Base-by-base conservation (phyloP, 2,113 vertebrate species). In the Urocolius indicus region DNA sequence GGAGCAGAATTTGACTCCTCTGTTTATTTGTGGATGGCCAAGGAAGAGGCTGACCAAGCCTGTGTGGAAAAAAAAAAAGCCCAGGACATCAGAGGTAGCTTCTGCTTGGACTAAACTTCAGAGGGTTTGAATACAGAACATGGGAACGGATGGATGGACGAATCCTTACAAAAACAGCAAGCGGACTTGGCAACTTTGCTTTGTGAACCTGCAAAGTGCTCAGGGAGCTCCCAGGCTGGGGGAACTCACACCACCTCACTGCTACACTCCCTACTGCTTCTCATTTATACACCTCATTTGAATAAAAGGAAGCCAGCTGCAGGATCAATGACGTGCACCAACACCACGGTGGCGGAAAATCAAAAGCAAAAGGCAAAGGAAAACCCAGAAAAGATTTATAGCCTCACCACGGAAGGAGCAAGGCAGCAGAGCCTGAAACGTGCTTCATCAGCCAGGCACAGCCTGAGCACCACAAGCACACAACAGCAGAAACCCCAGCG, bases 141-240 rank as follows among this genome's bases (percentile, higher is more conserved):
- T 93, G 90, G 82, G 73, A 96, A 94, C 27, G 22, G 84, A 94
- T 84, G 22, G 84, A 94, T 84, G 95, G 86, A 89, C 7, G 19
- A 95, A 73, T 87, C 61, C 76, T 94, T 93, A 92, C 13, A 85
- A 94, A 87, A 95, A 93, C 16, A 92, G 59, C 80, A 90, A 92
- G 41, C 0, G 2, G 76, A 84, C 46, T 82, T 36, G 23, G 48
- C 52, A 85, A 72, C 45, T 93, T 84, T 61, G 72, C 74, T 97
- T 75, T 74, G 49, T 83, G 84, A 90, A 92, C 93, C 77, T 93
- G 81, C 73, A 82, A 91, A 96, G 76, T 41, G 51, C 68, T 94
- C 27, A 29, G 62, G 49, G 52, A 93, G n/a, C 51, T 91, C 87
- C 57, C 89, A 81, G 68, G 43, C 4, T 79, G 63, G n/a, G 61